phyloP scores from a whole-genome alignment of 2,797 vertebrate genomes.

The Fundulus diaphanus region DNA sequence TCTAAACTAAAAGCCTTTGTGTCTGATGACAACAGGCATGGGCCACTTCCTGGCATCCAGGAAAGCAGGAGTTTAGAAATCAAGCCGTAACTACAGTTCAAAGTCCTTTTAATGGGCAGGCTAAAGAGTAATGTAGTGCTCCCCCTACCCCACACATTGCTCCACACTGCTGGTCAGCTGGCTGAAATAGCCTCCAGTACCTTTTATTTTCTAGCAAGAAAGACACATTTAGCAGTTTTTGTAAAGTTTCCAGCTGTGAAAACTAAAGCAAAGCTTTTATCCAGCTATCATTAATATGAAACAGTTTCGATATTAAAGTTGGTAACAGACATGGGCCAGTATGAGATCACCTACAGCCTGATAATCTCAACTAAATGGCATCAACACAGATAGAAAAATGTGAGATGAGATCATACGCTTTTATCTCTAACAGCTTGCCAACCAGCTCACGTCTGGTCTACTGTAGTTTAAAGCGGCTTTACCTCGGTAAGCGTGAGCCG shows the following conservation, averaged over 20 bases:
- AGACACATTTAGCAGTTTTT: neutral
- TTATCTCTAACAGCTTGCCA: neutral
- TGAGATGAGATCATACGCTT: neutral
- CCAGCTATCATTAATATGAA: neutral
- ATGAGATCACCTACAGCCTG: neutral
- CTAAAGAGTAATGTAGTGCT: neutral
- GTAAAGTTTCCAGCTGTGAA: neutral
- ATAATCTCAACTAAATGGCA: neutral
- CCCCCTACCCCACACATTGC: neutral
- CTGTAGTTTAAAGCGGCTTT: neutral
- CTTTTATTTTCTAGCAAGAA: neutral
- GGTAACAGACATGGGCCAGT: neutral
- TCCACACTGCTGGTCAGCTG: neutral
- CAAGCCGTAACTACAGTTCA: neutral
- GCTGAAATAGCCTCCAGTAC: neutral
- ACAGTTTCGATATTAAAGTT: neutral
- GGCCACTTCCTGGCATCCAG: too few relatives aligned
- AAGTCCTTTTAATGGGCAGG: neutral
- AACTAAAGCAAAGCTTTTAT: neutral
- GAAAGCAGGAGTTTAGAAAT: neutral
- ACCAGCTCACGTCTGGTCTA: neutral
- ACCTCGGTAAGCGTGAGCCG: neutral
- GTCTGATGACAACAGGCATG: too few relatives aligned
- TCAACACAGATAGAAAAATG: neutral
- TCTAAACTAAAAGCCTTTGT: too few relatives aligned